Percentiles rank a stretch among this genome's conserved stretches.
Evolutionary conservation across 1,140 invertebrate genomes (phyloP).

Genomic region (Bombyx mandarina): DNA sequence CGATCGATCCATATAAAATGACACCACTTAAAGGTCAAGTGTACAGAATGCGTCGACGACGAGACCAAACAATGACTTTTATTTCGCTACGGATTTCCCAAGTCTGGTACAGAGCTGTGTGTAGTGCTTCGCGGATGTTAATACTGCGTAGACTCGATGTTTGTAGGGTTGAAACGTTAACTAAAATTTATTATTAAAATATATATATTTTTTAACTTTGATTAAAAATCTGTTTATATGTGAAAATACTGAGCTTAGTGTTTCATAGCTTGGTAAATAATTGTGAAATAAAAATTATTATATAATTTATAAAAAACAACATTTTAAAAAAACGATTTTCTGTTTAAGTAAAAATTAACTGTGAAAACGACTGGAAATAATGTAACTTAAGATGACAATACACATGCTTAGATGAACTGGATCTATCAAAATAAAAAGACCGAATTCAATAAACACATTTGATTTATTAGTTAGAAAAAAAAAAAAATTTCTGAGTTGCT

Average conservation of each 20-base stretch:
- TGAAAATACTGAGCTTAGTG: neutral
- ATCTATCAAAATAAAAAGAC: too few species aligned
- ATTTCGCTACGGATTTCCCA: constrained; percentile 18
- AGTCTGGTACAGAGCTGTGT: constrained; percentile 1
- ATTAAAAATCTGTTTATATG: neutral
- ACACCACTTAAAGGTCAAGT: neutral
- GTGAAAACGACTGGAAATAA: too few species aligned
- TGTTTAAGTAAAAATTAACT: too few species aligned
- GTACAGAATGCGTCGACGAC: constrained; percentile 4
- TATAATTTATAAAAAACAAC: too few species aligned
- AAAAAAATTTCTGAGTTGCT: neutral
- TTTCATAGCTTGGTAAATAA: neutral
- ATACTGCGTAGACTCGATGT: neutral
- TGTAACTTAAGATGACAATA: too few species aligned
- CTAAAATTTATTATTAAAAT: neutral
- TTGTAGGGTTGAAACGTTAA: neutral
- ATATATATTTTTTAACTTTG: too few species aligned
- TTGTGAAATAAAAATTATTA: too few species aligned
- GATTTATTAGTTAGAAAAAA: neutral
- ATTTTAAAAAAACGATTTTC: too few species aligned
- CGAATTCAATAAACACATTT: too few species aligned
- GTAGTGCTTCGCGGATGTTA: constrained; percentile 17
- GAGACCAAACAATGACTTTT: constrained; percentile 21
- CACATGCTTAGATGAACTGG: too few species aligned
- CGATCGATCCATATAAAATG: too few species aligned